Conservation (phyloP, 2,888 invertebrate species). For the Athrips mouffetella region DNA sequence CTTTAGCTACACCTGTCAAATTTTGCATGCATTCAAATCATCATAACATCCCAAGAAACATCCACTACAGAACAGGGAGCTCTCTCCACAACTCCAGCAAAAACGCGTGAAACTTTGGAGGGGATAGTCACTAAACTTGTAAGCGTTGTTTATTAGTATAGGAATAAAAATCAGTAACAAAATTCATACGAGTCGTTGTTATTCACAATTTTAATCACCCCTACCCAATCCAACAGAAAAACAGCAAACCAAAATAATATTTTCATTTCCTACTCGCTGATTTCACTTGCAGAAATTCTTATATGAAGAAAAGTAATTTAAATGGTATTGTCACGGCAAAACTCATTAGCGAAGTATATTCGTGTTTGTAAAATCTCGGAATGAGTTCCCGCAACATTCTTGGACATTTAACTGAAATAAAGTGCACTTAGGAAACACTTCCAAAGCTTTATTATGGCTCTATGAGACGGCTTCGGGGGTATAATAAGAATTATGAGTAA, state of each 20-base stretch:
- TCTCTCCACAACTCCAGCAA: too few relatives aligned
- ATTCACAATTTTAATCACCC: too few relatives aligned
- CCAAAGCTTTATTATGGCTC: conserved; percentile 15
- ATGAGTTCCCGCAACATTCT: conserved; percentile 10
- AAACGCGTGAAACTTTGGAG: too few relatives aligned
- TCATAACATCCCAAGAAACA: too few relatives aligned
- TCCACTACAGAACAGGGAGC: too few relatives aligned
- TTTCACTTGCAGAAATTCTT: conserved; percentile 6
- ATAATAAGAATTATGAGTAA: conserved; percentile 57
- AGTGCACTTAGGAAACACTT: conserved; percentile 16
- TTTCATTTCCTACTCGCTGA: not conserved
- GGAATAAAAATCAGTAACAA: too few relatives aligned
- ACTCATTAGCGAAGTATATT: conserved; percentile 13
- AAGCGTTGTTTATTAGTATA: too few relatives aligned
- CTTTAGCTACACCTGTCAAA: too few relatives aligned
- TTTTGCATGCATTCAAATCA: too few relatives aligned
- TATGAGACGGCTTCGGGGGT: conserved; percentile 35
- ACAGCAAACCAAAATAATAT: not conserved
- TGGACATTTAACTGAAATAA: conserved; percentile 14
- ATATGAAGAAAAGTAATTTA: conserved; percentile 7
- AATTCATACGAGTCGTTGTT: too few relatives aligned
- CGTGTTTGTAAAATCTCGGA: conserved; percentile 11
- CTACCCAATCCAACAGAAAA: not conserved
- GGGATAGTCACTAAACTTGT: too few relatives aligned
- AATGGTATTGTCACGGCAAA: conserved; percentile 10